Base-by-base conservation (phyloP, 2,113 vertebrate genomes). In the Montifringilla adamsi region DNA sequence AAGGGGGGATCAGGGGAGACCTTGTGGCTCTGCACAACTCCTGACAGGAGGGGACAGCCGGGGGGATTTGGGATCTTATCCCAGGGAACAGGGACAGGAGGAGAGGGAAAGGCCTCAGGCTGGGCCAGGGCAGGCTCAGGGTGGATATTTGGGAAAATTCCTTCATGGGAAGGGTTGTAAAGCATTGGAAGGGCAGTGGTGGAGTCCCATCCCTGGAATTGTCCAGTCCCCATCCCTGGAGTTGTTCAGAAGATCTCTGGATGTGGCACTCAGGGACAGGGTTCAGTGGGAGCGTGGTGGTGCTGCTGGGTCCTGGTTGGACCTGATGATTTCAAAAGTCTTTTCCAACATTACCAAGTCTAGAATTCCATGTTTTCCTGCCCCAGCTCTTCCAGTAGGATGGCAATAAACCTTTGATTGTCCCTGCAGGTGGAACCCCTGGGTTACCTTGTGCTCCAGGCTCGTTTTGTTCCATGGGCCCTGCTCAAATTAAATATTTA, bases 251-350 rank as follows among this genome's bases (percentile, higher is more conserved):
- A 52, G 11, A 22, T 59, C 53, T 19, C 3, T 46, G 55, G 19
- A 1, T 26, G 56, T 27, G 43, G 20, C 49, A 2, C 35, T 31
- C 27, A 4, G 11, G 67, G 58, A 7, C 0, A 1, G 3, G 15
- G 6, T 4, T 39, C 52, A 10, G 17, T 15, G 41, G 56, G 28
- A 63, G 1, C 0, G 0, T 28, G n/a, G 6, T 14, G 30, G 8
- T 63, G 56, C 1, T 62, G 47, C 18, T 0, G 0, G 12, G 8
- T 4, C 19, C 0, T 3, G 33, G 6, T 13, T 31, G 24, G 6
- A 19, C 14, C 8, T 4, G 49, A 35, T 41, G n/a, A 18, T 35
- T 62, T 41, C 9, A 7, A 49, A 21, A 21, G 5, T 4, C 14
- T 66, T 74, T 43, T 19, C 47, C 64, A 15, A 5, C n/a, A 10